phyloP scores from a whole-genome alignment of 2,797 vertebrate genomes.

The Pseudomugil gertrudae region DNA sequence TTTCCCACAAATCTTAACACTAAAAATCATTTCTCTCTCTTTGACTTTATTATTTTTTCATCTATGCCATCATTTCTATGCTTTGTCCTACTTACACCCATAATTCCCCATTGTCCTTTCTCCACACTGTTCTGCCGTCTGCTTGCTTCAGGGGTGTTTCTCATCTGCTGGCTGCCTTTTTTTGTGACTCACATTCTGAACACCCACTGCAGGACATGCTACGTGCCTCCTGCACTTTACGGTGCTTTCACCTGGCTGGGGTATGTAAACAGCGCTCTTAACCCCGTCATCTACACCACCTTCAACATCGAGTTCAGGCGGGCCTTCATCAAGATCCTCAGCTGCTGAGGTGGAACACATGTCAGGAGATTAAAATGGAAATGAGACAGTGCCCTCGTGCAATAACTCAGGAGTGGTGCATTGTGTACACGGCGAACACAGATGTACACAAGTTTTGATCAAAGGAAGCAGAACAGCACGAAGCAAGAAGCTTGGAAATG shows the following conservation, averaged over 20 bases:
- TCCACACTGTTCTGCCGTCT: conserved; percentile 28
- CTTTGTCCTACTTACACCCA: conserved; percentile 5
- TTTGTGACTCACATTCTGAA: conserved; percentile 95
- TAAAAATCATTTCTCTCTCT: background rate
- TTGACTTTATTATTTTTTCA: conserved; percentile 18
- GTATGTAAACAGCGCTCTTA: conserved; percentile 94
- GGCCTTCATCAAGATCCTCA: conserved; percentile 95
- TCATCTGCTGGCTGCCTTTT: conserved; percentile 97
- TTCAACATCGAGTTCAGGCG: conserved; percentile 94
- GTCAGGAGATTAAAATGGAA: conserved; percentile 52
- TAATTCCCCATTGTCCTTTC: conserved; percentile 13
- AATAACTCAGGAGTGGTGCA: background rate
- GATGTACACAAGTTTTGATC: background rate
- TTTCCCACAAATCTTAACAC: background rate
- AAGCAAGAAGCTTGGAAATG: conserved; percentile 9
- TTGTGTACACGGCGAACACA: conserved; percentile 28
- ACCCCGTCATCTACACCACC: conserved; percentile 94
- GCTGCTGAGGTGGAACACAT: conserved; percentile 80
- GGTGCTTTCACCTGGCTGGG: conserved; percentile 94
- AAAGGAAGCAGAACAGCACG: background rate
- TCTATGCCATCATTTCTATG: background rate
- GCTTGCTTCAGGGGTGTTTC: conserved; percentile 87
- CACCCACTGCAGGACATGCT: conserved; percentile 89
- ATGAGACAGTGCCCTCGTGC: conserved; percentile 19
- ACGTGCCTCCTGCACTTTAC: conserved; percentile 87